A percentile compares a stretch with the other conserved stretches of the same genome.
Conservation (phyloP, 2,888 invertebrate genomes). For the Microctonus hyperodae region DNA sequence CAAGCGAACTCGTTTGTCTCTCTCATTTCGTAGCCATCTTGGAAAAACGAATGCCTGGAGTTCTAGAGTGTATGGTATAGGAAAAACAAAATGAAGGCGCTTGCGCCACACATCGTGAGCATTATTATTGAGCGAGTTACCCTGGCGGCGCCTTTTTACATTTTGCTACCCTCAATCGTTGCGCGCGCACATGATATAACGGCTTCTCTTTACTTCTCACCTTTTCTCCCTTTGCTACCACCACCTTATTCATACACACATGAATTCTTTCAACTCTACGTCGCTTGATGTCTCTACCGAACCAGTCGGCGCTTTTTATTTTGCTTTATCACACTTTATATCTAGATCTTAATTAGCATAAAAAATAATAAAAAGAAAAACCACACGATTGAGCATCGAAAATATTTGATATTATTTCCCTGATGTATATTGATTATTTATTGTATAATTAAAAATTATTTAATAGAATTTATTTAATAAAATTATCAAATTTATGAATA, state of each 20-base stretch:
- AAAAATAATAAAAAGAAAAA: too few relatives aligned
- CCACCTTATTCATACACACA: constrained; percentile 33
- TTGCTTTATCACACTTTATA: too few relatives aligned
- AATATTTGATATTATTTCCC: too few relatives aligned
- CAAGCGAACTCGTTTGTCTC: constrained; percentile 21
- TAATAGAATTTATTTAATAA: too few relatives aligned
- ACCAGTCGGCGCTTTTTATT: constrained; percentile 7
- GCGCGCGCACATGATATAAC: constrained; percentile 37
- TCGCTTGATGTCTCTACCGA: constrained; percentile 30
- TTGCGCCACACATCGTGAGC: constrained; percentile 56
- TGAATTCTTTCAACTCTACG: constrained; percentile 27
- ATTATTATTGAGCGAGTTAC: constrained; percentile 60
- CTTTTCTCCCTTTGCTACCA: constrained; percentile 26
- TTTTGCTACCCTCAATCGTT: constrained; percentile 51
- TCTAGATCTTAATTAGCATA: too few relatives aligned
- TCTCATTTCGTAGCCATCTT: constrained; percentile 52
- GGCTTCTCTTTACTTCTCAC: constrained; percentile 36
- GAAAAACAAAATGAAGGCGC: constrained; percentile 65
- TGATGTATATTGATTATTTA: too few relatives aligned
- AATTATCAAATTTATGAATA: too few relatives aligned
- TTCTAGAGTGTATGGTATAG: constrained; percentile 40
- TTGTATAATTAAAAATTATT: too few relatives aligned
- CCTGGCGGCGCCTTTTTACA: constrained; percentile 58
- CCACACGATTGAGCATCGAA: too few relatives aligned
- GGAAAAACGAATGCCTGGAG: constrained; percentile 57